These are phyloP conservation scores for Galbula dea DNA, from an alignment of 2,113 vertebrate species.

Conservation along the genomic window DNA sequence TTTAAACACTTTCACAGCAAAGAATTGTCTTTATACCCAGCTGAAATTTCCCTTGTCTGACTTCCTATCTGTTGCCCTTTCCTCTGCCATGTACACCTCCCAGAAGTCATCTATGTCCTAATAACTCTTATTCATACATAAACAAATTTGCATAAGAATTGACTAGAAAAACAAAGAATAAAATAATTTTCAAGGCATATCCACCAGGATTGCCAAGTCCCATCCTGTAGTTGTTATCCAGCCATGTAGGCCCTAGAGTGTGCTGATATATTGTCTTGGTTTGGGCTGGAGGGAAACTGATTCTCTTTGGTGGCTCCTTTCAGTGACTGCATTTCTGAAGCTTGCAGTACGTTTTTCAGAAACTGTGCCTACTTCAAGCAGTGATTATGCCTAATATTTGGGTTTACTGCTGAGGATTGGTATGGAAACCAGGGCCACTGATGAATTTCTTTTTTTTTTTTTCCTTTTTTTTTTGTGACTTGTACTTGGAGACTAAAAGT, in stretches of 20 bases:
- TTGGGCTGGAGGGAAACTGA: too few species aligned
- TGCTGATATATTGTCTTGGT: background rate
- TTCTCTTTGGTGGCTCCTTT: too few species aligned
- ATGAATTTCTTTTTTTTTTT: too few species aligned
- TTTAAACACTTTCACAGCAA: background rate
- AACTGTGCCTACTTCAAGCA: too few species aligned
- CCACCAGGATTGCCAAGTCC: background rate
- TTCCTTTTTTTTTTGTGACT: too few species aligned
- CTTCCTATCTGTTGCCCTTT: background rate
- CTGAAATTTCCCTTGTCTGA: background rate
- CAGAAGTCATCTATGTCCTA: background rate
- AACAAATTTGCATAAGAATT: background rate
- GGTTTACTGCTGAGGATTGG: too few species aligned
- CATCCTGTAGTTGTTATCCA: background rate
- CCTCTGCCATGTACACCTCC: background rate
- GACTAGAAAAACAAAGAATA: background rate
- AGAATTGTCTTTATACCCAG: fast-evolving
- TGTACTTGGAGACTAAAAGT: too few species aligned
- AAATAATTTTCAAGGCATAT: background rate
- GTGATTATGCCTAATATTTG: too few species aligned
- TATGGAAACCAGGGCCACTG: too few species aligned
- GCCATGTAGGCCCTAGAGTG: background rate
- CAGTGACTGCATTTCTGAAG: too few species aligned
- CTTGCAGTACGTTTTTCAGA: too few species aligned
- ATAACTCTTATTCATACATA: background rate